phyloP scores from a whole-genome alignment of 2,888 invertebrate genomes.

The Cabera pusaria region DNA sequence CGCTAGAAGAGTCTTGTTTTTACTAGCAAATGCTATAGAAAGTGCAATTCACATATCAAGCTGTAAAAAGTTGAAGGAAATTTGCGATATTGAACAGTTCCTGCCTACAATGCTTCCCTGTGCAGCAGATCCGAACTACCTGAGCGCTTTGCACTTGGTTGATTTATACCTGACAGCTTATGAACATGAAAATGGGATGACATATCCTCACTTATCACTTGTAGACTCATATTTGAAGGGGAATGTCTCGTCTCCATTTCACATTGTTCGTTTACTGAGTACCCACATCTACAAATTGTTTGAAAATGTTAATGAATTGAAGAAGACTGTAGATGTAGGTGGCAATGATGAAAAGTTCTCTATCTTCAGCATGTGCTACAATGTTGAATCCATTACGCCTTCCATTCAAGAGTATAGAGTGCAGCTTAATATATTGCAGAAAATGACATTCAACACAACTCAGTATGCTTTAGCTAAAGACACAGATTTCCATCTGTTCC shows the following conservation, averaged over 20 bases:
- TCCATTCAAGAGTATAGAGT: slow-evolving; percentile 92
- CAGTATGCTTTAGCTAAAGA: slow-evolving; percentile 82
- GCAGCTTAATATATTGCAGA: slow-evolving; percentile 88
- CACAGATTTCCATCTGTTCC: slow-evolving; percentile 84
- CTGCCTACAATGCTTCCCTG: slow-evolving; percentile 70
- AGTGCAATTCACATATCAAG: slow-evolving; percentile 82
- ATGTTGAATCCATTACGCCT: slow-evolving; percentile 87
- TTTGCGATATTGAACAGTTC: slow-evolving; percentile 67
- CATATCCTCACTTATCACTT: slow-evolving; percentile 64
- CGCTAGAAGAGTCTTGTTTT: slow-evolving; percentile 76
- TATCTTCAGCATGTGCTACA: slow-evolving; percentile 86
- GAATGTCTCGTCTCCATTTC: slow-evolving; percentile 87
- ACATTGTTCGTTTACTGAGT: slow-evolving; percentile 86
- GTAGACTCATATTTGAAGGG: slow-evolving; percentile 79
- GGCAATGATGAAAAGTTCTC: slow-evolving; percentile 70
- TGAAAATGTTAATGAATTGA: slow-evolving; percentile 78
- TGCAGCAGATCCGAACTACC: slow-evolving; percentile 67
- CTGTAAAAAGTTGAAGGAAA: slow-evolving; percentile 68
- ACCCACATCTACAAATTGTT: slow-evolving; percentile 89
- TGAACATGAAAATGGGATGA: slow-evolving; percentile 70
- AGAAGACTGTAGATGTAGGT: slow-evolving; percentile 56
- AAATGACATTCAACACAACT: slow-evolving; percentile 86
- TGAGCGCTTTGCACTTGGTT: slow-evolving; percentile 76
- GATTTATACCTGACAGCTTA: slow-evolving; percentile 80
- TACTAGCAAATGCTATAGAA: slow-evolving; percentile 83